These are phyloP conservation scores for Ophion costatus DNA, from an alignment of 2,888 invertebrate genomes.

Conservation along the genomic window DNA sequence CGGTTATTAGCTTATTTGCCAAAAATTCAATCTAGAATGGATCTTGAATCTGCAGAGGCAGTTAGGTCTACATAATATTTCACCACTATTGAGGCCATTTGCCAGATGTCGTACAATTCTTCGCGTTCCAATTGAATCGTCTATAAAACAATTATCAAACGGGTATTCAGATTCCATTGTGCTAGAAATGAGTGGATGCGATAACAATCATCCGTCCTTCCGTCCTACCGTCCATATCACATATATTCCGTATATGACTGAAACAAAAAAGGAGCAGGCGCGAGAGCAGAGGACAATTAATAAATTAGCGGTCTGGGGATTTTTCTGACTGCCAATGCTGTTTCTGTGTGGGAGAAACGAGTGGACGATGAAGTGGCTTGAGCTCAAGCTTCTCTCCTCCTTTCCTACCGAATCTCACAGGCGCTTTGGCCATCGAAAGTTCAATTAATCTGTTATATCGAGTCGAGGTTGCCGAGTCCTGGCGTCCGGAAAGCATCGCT, in stretches of 20 bases:
- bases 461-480: slow-evolving; percentile 54
- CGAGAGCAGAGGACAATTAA: slow-evolving; percentile 72
- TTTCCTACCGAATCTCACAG: slow-evolving; percentile 38
- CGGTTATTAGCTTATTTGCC: too few relatives aligned
- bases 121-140: too few relatives aligned
- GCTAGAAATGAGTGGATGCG: too few relatives aligned
- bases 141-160: too few relatives aligned
- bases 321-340: slow-evolving; percentile 61
- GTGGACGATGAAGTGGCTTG: slow-evolving; percentile 32
- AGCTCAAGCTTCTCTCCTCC: slow-evolving; percentile 46
- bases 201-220: too few relatives aligned
- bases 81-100: neutral
- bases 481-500: slow-evolving; percentile 58
- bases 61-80: neutral
- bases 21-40: too few relatives aligned
- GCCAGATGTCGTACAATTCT: neutral
- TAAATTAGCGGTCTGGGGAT: slow-evolving; percentile 74
- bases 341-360: slow-evolving; percentile 56
- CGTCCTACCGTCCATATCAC: neutral
- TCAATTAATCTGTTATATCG: slow-evolving; percentile 79
- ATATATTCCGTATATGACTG: neutral
- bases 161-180: too few relatives aligned
- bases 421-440: slow-evolving; percentile 71
- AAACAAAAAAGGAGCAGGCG: slow-evolving; percentile 10
- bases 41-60: too few relatives aligned